Percentiles rank a stretch among this genome's conserved stretches.
Conservation (phyloP, 2,797 vertebrate genomes). For the Falco naumanni region DNA sequence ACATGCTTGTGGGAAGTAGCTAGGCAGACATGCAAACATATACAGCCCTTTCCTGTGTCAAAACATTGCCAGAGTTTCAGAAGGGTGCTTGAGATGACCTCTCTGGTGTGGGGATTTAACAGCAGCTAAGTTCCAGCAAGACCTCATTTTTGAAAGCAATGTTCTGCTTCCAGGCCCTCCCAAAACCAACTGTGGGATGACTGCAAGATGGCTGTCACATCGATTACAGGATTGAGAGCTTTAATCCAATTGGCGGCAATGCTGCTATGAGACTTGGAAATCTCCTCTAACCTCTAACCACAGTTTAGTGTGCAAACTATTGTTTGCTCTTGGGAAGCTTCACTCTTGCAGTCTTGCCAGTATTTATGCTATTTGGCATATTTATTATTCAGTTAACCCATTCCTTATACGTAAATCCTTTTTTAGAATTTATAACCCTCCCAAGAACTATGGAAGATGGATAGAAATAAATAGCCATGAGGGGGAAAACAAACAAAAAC, state of each 20-base stretch:
- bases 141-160: neutral
- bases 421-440: conserved; percentile 1
- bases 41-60: neutral
- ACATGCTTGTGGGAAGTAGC: fast-evolving
- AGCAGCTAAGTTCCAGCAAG: neutral
- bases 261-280: conserved; percentile 48
- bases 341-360: neutral
- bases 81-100: neutral
- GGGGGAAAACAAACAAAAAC: conserved; percentile 1
- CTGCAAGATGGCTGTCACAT: conserved; percentile 26
- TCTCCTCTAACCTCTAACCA: conserved; percentile 34
- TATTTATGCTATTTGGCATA: conserved; percentile 41
- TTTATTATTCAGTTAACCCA: conserved; percentile 51
- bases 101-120: neutral
- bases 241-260: conserved; percentile 22
- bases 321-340: conserved; percentile 50
- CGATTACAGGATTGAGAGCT: neutral
- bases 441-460: neutral
- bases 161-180: neutral
- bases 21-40: neutral
- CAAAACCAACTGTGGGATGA: neutral
- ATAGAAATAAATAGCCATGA: neutral
- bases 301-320: conserved; percentile 40
- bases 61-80: neutral
- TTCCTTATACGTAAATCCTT: neutral